These are phyloP conservation scores for Phallusia fumigata DNA, from an alignment of 23 tunicate genomes.

Conservation along the genomic window DNA sequence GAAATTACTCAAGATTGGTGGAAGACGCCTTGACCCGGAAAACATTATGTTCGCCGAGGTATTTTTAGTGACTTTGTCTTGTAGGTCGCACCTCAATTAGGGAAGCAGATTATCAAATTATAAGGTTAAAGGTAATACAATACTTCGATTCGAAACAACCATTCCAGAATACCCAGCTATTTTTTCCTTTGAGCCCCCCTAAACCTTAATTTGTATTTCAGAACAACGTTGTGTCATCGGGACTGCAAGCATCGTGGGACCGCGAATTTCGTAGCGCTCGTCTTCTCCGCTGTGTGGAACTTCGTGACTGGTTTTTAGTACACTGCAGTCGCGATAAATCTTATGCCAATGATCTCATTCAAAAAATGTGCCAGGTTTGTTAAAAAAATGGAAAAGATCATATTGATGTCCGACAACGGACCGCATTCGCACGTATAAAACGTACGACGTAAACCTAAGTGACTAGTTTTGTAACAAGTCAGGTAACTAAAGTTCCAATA, in stretches of 20 bases:
- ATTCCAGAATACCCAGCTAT: too few species aligned
- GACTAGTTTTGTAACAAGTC: too few species aligned
- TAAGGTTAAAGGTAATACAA: too few species aligned
- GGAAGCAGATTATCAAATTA: too few species aligned
- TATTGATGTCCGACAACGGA: too few species aligned
- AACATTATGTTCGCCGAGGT: constrained; percentile 51
- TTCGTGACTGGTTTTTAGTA: constrained; percentile 60
- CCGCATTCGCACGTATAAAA: too few species aligned
- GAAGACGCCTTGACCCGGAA: constrained; percentile 63
- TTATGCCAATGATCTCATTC: constrained; percentile 58
- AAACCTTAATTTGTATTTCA: background rate
- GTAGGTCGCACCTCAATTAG: too few species aligned
- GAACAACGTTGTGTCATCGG: constrained; percentile 23
- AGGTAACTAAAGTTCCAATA: too few species aligned
- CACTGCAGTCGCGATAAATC: constrained; percentile 40
- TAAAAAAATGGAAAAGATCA: background rate
- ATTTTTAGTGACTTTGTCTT: background rate
- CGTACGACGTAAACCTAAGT: too few species aligned
- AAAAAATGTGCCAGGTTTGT: constrained; percentile 53
- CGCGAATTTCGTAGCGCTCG: constrained; percentile 45
- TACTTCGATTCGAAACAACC: too few species aligned
- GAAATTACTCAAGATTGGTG: constrained; percentile 22
- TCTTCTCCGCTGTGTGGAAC: constrained; percentile 58
- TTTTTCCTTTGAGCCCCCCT: too few species aligned
- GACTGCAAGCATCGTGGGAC: constrained; percentile 80